Evolutionary conservation across 2,888 invertebrate species (phyloP), one percentile per base, ranked within the genome.

Genomic region (Flexamia atlantica): DNA sequence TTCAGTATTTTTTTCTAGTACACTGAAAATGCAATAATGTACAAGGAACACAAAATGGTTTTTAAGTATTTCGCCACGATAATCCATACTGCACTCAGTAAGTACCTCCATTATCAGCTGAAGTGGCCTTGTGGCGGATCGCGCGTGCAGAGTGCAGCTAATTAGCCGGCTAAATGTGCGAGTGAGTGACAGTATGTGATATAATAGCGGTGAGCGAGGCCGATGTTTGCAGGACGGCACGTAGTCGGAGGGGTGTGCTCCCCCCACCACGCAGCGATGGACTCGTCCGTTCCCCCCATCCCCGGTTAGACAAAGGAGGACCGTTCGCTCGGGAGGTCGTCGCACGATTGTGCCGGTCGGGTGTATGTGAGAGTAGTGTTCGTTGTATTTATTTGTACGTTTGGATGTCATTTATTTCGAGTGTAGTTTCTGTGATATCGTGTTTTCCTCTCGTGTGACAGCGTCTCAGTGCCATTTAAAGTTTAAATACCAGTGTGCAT

Each of bases 241-340:
- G 79, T 68, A 79, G 42, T 14, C 32, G 42, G 79, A 40, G 83
- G 74, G 79, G 83, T 76, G 76, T n/a, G 40, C 68, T 28, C 79
- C 79, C 79, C 57, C 76, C 83, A 28, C 10, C 83, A 28, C 20
- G 40, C 46, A 14, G 79, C 40, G 79, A 79, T 83, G 83, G 83
- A 83, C 83, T 83, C 83, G 42, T 28, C 36, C 83, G 42, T 23
- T 32, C n/a, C 60, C 83, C 83, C 76, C 76, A 25, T 23, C 46
- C 79, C 76, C 79, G 25, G 82, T 32, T 76, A 83, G 83, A 83
- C 83, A 83, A 83, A 83, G 83, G 83, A 79, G 64, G 79, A 28
- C 83, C 64, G 79, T 50, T 40, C 32, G 68, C 20, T 28, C 20
- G 50, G 7, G 70, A 68, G 82, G 68, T 40, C 64, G 81, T 28